phyloP scores from a whole-genome alignment of 1,140 invertebrate genomes.

The Helicoverpa armigera region DNA sequence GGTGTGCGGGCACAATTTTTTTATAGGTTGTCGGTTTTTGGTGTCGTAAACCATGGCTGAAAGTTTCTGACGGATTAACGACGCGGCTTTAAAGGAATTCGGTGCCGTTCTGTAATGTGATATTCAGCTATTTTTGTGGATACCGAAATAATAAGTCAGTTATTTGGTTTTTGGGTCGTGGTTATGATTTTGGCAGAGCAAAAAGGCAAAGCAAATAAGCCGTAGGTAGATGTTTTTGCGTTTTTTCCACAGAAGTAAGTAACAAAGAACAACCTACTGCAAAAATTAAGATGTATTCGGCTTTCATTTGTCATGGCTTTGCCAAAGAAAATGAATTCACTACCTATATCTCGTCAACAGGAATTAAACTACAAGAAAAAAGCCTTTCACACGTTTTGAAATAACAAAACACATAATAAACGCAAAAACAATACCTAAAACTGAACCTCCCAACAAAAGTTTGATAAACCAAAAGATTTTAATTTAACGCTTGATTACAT shows the following conservation, averaged over 20 bases:
- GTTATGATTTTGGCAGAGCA: background rate
- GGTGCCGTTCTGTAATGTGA: slow-evolving; percentile 31
- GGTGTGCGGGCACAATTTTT: slow-evolving; percentile 70
- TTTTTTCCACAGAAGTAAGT: too few species aligned
- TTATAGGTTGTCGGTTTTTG: slow-evolving; percentile 61
- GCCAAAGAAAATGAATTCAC: too few species aligned
- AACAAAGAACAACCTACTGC: too few species aligned
- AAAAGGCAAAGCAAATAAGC: background rate
- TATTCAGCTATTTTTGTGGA: slow-evolving; percentile 39
- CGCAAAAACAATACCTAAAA: slow-evolving; percentile 11
- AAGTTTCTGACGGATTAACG: slow-evolving; percentile 61
- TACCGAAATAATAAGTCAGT: slow-evolving; percentile 41
- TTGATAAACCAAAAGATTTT: slow-evolving; percentile 56
- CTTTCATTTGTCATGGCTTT: too few species aligned
- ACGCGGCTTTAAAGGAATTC: slow-evolving; percentile 52
- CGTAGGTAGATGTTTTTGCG: too few species aligned
- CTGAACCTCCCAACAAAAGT: slow-evolving; percentile 21
- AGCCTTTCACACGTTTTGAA: background rate
- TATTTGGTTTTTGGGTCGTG: background rate
- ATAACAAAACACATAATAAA: slow-evolving; percentile 31
- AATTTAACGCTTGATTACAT: slow-evolving; percentile 68
- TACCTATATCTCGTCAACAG: too few species aligned
- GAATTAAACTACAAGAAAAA: too few species aligned
- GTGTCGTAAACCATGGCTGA: slow-evolving; percentile 65
- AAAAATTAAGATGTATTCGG: too few species aligned